phyloP scores from a whole-genome alignment of 2,113 vertebrate genomes.

The Grus americana region DNA sequence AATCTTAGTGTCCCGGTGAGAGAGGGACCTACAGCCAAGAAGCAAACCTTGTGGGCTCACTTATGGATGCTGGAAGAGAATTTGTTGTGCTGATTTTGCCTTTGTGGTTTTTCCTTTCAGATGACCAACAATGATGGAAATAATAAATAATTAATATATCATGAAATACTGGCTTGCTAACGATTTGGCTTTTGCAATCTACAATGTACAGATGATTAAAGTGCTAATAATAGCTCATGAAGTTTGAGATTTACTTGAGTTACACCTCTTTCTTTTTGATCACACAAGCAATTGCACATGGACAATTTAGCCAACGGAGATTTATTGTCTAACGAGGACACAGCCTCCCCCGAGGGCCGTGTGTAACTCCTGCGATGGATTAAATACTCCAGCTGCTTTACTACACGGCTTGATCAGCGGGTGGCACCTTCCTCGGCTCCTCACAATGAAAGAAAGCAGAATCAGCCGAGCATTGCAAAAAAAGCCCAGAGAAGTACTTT shows the following conservation, averaged over 20 bases:
- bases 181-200: neutral
- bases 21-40: neutral
- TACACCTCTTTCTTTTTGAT: neutral
- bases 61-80: neutral
- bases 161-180: neutral
- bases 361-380: rapidly evolving
- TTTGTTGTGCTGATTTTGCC: neutral
- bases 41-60: neutral
- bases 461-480: neutral
- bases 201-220: neutral
- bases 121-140: neutral
- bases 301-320: neutral
- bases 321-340: neutral
- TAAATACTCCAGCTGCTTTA: no score
- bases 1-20: neutral
- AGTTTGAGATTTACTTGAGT: neutral
- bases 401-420: neutral
- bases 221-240: neutral
- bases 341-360: rapidly evolving
- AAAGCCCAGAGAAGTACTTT: neutral
- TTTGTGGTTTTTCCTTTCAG: neutral
- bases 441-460: neutral
- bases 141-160: neutral
- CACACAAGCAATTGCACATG: neutral
- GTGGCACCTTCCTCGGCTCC: rapidly evolving